phyloP scores from a whole-genome alignment of 2,113 vertebrate species.

The Tragulus kanchil region DNA sequence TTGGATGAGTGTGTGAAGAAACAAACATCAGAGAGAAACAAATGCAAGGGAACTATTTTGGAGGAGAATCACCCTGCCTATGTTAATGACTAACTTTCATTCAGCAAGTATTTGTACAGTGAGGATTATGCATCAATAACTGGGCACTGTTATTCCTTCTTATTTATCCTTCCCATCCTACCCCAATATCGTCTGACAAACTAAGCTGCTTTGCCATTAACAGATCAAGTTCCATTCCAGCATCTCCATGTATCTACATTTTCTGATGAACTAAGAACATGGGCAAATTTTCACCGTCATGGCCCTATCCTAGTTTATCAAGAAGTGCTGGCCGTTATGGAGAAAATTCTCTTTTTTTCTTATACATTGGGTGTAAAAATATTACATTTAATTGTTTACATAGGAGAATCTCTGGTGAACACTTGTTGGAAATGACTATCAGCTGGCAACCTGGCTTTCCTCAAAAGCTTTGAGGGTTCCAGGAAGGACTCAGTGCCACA shows the following conservation, averaged over 20 bases:
- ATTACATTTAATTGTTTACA: not conserved
- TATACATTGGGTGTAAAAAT: not conserved
- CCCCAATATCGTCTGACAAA: fast-evolving
- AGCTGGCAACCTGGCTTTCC: not conserved
- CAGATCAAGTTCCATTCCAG: fast-evolving
- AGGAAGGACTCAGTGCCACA: not conserved
- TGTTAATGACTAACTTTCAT: not conserved
- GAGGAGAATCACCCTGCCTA: not conserved
- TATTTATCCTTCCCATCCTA: not conserved
- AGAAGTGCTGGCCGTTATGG: not conserved
- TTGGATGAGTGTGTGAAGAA: not conserved
- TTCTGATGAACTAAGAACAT: not conserved
- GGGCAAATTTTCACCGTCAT: not conserved
- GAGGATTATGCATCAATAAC: not conserved
- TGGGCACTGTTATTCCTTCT: not conserved
- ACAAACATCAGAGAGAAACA: not conserved
- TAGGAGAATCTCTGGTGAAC: not conserved
- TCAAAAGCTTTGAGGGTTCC: not conserved
- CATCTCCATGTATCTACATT: not conserved
- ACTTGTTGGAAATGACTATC: not conserved
- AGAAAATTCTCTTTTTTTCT: not conserved
- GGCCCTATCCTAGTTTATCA: not conserved
- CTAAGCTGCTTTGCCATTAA: not conserved
- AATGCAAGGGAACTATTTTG: fast-evolving
- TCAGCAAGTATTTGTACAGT: not conserved